Evolutionary conservation across 2,888 invertebrate species (phyloP).

Genomic region (Gandaritis pyraliata): DNA sequence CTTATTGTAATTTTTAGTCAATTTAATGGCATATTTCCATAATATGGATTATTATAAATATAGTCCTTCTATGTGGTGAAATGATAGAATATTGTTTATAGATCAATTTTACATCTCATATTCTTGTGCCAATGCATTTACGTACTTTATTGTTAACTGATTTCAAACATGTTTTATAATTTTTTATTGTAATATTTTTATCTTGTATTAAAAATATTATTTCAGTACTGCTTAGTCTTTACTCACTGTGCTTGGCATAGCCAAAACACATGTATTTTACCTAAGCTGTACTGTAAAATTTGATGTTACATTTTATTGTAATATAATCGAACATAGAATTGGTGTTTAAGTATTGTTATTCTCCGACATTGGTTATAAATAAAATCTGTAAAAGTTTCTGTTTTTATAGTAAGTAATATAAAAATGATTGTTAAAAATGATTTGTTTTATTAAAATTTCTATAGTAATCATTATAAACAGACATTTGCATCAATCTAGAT

Average conservation of each 20-base stretch:
- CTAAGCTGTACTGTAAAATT: constrained; percentile 16
- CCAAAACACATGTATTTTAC: neutral
- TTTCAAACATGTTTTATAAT: constrained; percentile 48
- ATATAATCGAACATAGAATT: constrained; percentile 53
- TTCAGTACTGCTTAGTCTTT: constrained; percentile 9
- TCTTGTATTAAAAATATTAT: constrained; percentile 11
- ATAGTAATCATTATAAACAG: no score
- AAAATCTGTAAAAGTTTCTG: constrained; percentile 70
- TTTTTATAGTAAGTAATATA: constrained; percentile 75
- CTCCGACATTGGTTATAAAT: constrained; percentile 64
- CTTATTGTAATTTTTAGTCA: constrained; percentile 1
- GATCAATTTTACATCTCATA: constrained; percentile 35
- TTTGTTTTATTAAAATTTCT: constrained; percentile 57
- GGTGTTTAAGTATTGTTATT: constrained; percentile 73
- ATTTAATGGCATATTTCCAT: neutral
- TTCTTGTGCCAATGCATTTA: constrained; percentile 61
- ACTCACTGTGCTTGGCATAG: no score
- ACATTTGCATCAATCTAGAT: no score
- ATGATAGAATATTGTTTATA: neutral
- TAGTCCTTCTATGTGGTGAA: neutral
- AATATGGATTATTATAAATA: no score
- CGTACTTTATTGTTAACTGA: constrained; percentile 43
- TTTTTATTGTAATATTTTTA: constrained; percentile 37
- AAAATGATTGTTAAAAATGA: constrained; percentile 70
- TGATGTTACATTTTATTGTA: constrained; percentile 22